Base-by-base conservation (phyloP, 2,888 invertebrate species). In the Microctonus hyperodae region DNA sequence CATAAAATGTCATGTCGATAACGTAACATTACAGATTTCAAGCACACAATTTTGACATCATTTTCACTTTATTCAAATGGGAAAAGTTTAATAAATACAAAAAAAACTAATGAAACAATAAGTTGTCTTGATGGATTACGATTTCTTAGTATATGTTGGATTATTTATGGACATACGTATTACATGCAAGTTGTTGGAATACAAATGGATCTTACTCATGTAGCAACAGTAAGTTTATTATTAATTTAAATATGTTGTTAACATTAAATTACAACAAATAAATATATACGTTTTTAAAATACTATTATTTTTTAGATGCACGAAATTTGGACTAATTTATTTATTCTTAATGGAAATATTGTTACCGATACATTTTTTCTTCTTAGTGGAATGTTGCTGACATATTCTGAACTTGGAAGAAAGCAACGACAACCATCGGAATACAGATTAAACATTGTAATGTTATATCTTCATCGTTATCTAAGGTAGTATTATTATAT, bases 401-500 rank as follows among this genome's bases (percentile, higher is more conserved):
- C 79, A 3, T 81, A 80, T 64, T 79, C 75, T 3, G 70, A 67
- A 44, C 61, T 80, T 35, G 56, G 25, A 3, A 76, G 75, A 64
- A 73, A 72, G 28, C 65, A 74, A 31, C 75, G 75, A 10, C 58
- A 71, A 25, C 59, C 70, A 0, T 69, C 69, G n/a, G 62, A 70
- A 20, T 56, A 67, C 48, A 69, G 69, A 16, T 68, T 92, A 1
- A 90, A 91, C 78, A 80, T 90, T 55, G 73, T 88, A 16, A 82
- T 88, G 2, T 85, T 92, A n/a, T 87, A 91, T 72, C 75, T 90
- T 25, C 90, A 89, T 70, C 87, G 92, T 71, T 92, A 91, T 76
- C 86, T 92, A 62, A 88, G 92, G 90, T 90, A 77, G 73, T 9
- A n/a, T n/a, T n/a, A n/a, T n/a, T n/a, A n/a, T n/a, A n/a, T n/a